Base-by-base conservation (phyloP, 2,797 vertebrate species). In the Tiaroga cobitis region DNA sequence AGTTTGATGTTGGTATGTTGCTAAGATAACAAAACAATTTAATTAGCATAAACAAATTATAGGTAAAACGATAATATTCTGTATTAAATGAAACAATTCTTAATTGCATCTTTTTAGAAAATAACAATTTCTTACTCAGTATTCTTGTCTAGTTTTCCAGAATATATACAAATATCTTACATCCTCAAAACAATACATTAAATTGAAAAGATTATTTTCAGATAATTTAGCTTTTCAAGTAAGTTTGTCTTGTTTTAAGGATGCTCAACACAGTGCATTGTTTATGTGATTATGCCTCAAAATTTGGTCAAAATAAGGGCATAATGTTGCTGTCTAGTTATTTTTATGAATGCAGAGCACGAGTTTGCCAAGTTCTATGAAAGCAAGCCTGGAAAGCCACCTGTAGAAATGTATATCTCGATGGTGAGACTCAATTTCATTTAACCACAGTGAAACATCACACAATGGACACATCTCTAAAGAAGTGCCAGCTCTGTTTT, bases 401-500 rank as follows among this genome's bases (percentile, higher is more conserved):
- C 82, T 54, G 34, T 54, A 76, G 63, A 75, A 46, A 68, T 32
- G 19, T 2, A 77, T 67, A 76, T 73, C 51, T 63, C 51, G 26
- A 83, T 39, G 41, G 49, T 65, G 26, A 87, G 10, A 11, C 75
- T 82, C 61, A 37, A 34, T 80, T 82, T 68, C 7, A 76, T 75
- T 75, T 43, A 8, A 54, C 13, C 34, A 78, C 63, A 51, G 8
- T 19, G 69, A 79, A 32, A 63, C 81, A 82, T 73, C 61, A 78
- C 61, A 51, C 72, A 84, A 85, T 43, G 63, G 69, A 73, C 72
- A 68, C 46, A 70, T 85, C 75, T 65, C 67, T 26, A 68, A 26
- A 65, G 79, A 81, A 85, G 49, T 69, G 80, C 81, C 85, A 87
- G 77, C 75, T 81, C 68, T 72, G 84, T 41, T 88, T 88, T 86